A percentile compares a stretch with the other conserved stretches of the same genome.
phyloP scores from a whole-genome alignment of 2,797 vertebrate species.

The Lagorchestes hirsutus region DNA sequence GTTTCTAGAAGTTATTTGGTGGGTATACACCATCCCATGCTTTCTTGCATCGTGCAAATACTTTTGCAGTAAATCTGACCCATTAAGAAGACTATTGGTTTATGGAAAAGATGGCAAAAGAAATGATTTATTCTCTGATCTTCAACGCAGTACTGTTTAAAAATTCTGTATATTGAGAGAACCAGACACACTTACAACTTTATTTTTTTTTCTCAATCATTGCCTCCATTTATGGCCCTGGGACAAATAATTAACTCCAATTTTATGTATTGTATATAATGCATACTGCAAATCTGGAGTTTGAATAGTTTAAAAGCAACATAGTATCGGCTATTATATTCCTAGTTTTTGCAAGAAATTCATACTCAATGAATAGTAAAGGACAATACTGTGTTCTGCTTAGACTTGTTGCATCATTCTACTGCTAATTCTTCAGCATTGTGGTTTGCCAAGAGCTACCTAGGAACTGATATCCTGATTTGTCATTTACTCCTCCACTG shows the following conservation, averaged over 20 bases:
- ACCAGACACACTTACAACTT: background rate
- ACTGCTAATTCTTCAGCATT: background rate
- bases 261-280: background rate
- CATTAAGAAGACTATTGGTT: constrained; percentile 30
- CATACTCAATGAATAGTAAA: background rate
- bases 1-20: constrained; percentile 74
- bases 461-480: constrained; percentile 52
- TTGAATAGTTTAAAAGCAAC: background rate
- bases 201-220: background rate
- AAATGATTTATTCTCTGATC: constrained; percentile 33
- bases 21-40: constrained; percentile 19
- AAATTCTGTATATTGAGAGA: constrained; percentile 3
- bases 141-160: constrained; percentile 48
- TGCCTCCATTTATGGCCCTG: background rate
- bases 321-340: background rate
- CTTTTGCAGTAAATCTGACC: background rate
- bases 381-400: background rate
- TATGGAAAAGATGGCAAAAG: background rate
- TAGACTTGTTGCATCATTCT: constrained; percentile 51
- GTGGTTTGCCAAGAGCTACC: constrained; percentile 56
- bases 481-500: constrained; percentile 60
- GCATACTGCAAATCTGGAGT: background rate
- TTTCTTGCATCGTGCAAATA: constrained; percentile 56
- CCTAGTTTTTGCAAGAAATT: background rate
- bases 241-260: background rate